These are phyloP conservation scores for Drosophila merina DNA, from an alignment of 2,888 invertebrate species.

Conservation along the genomic window DNA sequence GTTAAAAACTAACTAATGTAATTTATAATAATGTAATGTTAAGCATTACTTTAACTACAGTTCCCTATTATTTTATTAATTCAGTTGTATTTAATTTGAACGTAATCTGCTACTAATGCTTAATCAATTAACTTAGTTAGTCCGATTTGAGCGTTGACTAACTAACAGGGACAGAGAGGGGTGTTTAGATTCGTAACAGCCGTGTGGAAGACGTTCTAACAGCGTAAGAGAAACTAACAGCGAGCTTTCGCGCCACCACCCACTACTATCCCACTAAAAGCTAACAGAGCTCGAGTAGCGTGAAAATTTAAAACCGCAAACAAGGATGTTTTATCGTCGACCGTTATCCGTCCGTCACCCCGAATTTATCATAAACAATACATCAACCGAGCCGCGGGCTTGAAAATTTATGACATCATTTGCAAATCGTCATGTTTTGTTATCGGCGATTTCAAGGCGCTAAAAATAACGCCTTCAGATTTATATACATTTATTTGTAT, in stretches of 20 bases:
- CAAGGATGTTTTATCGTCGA: conserved; percentile 23
- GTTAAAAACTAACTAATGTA: too few species aligned
- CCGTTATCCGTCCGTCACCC: conserved; percentile 21
- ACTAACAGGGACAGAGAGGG: conserved; percentile 3
- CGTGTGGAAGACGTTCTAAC: conserved; percentile 65
- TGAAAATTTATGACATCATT: conserved; percentile 66
- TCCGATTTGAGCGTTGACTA: not conserved
- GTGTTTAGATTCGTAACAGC: conserved; percentile 40
- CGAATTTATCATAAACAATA: conserved; percentile 54
- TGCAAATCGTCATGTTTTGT: conserved; percentile 65
- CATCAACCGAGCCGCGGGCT: conserved; percentile 17
- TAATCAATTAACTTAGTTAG: not conserved
- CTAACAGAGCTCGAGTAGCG: not conserved
- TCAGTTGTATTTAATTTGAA: too few species aligned
- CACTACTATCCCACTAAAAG: not conserved
- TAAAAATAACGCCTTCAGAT: conserved; percentile 21
- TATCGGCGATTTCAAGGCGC: conserved; percentile 44
- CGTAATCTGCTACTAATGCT: too few species aligned
- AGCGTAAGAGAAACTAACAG: conserved; percentile 61
- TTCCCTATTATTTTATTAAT: too few species aligned
- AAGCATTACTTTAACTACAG: too few species aligned
- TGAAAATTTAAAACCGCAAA: conserved; percentile 9
- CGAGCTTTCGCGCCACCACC: conserved; percentile 45
- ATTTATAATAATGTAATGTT: too few species aligned
- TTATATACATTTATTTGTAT: conserved; percentile 35